Percentiles rank a stretch among this genome's conserved stretches.
phyloP scores from a whole-genome alignment of 2,888 invertebrate species.

The Drosophila hamatofila region DNA sequence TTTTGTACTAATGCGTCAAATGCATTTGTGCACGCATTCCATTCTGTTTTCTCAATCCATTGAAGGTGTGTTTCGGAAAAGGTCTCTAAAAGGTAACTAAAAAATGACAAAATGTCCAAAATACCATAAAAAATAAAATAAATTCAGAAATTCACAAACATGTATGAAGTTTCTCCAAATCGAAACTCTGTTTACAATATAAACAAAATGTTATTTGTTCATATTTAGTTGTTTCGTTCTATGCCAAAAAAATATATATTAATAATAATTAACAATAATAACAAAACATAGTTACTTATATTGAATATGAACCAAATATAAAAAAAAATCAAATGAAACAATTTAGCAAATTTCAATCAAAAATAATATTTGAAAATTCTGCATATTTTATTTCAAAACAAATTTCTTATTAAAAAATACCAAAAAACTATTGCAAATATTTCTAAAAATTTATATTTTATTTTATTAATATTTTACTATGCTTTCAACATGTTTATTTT shows the following conservation, averaged over 20 bases:
- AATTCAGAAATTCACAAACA: slow-evolving; percentile 85
- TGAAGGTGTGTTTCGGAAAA: slow-evolving; percentile 97
- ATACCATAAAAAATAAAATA: slow-evolving; percentile 55
- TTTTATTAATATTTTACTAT: slow-evolving; percentile 42
- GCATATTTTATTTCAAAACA: slow-evolving; percentile 74
- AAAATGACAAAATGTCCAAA: slow-evolving; percentile 63
- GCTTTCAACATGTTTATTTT: slow-evolving; percentile 63
- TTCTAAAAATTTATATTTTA: slow-evolving; percentile 58
- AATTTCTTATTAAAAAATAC: slow-evolving; percentile 65
- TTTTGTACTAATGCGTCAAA: slow-evolving; percentile 86
- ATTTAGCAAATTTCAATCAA: slow-evolving; percentile 39
- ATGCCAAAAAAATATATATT: slow-evolving; percentile 51
- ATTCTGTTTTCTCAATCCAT: slow-evolving; percentile 86
- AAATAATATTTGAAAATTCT: slow-evolving; percentile 75
- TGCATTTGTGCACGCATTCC: slow-evolving; percentile 87
- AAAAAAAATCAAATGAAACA: slow-evolving; percentile 57
- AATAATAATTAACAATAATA: slow-evolving; percentile 39
- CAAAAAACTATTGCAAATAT: slow-evolving; percentile 78
- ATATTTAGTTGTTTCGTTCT: slow-evolving; percentile 81
- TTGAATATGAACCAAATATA: slow-evolving; percentile 57
- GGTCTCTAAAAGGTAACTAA: slow-evolving; percentile 97
- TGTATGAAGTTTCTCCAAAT: slow-evolving; percentile 79
- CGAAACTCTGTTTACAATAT: slow-evolving; percentile 73
- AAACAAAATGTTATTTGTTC: slow-evolving; percentile 75
- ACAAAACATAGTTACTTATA: slow-evolving; percentile 53